phyloP scores from a whole-genome alignment of 1,140 invertebrate genomes.

The Oryzaephilus surinamensis region DNA sequence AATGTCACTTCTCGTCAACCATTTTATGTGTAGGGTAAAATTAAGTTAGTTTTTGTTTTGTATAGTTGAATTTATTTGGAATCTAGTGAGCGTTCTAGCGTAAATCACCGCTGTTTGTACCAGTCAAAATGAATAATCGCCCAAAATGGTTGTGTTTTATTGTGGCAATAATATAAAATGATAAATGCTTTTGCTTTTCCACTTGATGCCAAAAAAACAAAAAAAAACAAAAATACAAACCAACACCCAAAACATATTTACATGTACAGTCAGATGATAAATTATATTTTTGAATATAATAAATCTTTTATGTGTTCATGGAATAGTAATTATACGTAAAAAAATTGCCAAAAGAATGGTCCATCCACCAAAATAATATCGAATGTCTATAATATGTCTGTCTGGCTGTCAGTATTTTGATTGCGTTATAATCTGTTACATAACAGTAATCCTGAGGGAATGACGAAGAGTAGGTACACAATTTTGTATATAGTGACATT shows the following conservation, averaged over 20 bases:
- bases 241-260: too few relatives aligned
- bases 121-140: constrained; percentile 29
- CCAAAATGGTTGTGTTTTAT: constrained; percentile 21
- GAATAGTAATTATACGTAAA: too few relatives aligned
- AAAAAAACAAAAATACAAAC: constrained; percentile 1
- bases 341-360: too few relatives aligned
- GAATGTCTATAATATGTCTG: constrained; percentile 8
- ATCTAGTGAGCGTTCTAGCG: constrained; percentile 24
- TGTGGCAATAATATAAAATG: constrained; percentile 26
- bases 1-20: too few relatives aligned
- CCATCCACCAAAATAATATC: too few relatives aligned
- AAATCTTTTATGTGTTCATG: too few relatives aligned
- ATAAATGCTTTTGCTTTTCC: constrained; percentile 21
- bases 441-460: constrained; percentile 16
- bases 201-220: constrained; percentile 2
- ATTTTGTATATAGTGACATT: constrained; percentile 13
- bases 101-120: constrained; percentile 30
- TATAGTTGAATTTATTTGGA: too few relatives aligned
- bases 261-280: too few relatives aligned
- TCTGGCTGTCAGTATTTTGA: constrained; percentile 10
- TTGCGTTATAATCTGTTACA: constrained; percentile 21
- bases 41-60: too few relatives aligned
- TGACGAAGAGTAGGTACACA: constrained; percentile 7
- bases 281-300: too few relatives aligned
- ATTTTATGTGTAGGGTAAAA: too few relatives aligned